Base-by-base conservation (phyloP, 2,113 vertebrate species). In the Cervus canadensis region DNA sequence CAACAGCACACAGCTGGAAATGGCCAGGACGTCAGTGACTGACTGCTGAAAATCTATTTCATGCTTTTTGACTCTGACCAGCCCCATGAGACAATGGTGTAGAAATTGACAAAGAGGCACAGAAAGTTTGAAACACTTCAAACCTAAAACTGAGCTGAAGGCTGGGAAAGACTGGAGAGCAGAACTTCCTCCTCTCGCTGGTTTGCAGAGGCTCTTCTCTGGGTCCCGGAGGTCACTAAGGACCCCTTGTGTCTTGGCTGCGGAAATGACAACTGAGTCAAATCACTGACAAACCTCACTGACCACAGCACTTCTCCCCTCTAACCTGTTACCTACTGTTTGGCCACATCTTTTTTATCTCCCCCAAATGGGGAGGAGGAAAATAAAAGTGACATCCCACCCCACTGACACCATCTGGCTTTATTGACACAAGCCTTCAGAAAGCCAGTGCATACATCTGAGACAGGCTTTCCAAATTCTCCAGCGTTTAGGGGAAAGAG, bases 1-100 rank as follows among this genome's bases (percentile, higher is more conserved):
- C 87, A 76, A 40, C 0, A 54, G 59, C 57, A 67, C 91, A 86
- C 74, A 84, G 83, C 95, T 93, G 84, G 91, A 91, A 91, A 87
- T 3, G 43, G 71, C 84, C 79, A 62, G 52, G 87, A 59, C 3
- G 5, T 64, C 26, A 23, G 45, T 33, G 87, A 97, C 82, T 33
- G 89, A 76, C 85, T 85, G 91, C 3, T 67, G 82, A 96, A 98
- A 98, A 98, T 97, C 71, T 78, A 95, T 90, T 90, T 96, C 98
- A 95, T 94, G 97, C 94, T 97, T 95, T 95, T 97, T 89, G 84
- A 93, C 74, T 91, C 74, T 43, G 48, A 97, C 94, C 91, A 87
- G 86, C 19, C 94, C 87, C 93, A 12, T 8, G 96, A 97, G 98
- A 95, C 36, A 36, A 97, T 5, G 26, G 89, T 85, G 54, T 94